Base-by-base conservation (phyloP, 2,888 invertebrate genomes). In the Antitype chi region DNA sequence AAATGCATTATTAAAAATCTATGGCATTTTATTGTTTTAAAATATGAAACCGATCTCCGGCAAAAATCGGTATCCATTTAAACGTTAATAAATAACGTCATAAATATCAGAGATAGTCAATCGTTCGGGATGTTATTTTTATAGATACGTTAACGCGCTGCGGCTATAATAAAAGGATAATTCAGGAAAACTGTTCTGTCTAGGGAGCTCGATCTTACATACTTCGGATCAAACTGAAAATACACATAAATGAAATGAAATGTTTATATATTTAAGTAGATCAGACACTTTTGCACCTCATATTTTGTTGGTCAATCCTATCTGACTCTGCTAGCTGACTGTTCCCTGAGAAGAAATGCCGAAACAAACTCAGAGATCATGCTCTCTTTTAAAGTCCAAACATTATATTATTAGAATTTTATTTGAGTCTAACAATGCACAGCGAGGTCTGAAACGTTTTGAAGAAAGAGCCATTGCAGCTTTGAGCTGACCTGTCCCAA, bases 81-180 rank as follows among this genome's bases (percentile, higher is more conserved):
- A 62, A 78, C 25, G 47, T 55, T 15, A 62, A 74, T 72, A 57
- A 32, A 71, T 59, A 77, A 53, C 17, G 43, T 23, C 43, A 70
- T 78, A 78, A 78, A 77, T 63, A 63, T 62, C 77, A 78, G 62
- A 70, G 78, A 78, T 78, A 70, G 60, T 70, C 53, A 70, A 78
- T 78, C 55, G 62, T 49, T 38, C 3, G 62, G 47, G 23, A 49
- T 28, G n/a, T 60, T 73, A 60, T 79, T 79, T 73, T 79, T 73
- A 73, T 52, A 55, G 72, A 79, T 64, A 64, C 55, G 63, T 72
- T 57, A 78, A 79, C 57, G 52, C 25, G 57, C 38, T 64, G 23
- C 53, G 38, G 66, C 38, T 73, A 20, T 66, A 66, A 73, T 73
- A 78, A 72, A 71, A 79, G 0, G 57, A 64, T 59, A 72, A 66